These are phyloP conservation scores for Monoplex corrugatus DNA, from an alignment of 2,888 invertebrate species.

Conservation along the genomic window DNA sequence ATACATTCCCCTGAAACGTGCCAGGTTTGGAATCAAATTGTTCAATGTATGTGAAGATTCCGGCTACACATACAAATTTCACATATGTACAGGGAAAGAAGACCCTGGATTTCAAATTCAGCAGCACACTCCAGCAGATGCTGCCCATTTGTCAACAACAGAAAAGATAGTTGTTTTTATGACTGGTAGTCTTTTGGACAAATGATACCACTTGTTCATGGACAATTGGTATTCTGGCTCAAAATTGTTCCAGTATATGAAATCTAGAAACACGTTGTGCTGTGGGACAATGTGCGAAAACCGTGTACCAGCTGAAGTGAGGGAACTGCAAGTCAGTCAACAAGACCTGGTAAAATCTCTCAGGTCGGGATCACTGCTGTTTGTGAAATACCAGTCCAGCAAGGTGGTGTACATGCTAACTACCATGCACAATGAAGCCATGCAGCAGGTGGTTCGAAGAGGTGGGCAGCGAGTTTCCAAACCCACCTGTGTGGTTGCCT, in stretches of 20 bases:
- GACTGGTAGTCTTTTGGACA: background rate
- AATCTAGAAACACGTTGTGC: background rate
- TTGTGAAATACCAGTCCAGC: background rate
- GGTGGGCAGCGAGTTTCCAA: background rate
- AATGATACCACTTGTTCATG: background rate
- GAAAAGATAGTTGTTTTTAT: background rate
- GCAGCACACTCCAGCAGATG: background rate
- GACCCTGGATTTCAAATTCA: slow-evolving; percentile 34
- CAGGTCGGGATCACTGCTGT: background rate
- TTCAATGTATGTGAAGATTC: background rate
- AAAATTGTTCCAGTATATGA: background rate
- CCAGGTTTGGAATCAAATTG: slow-evolving; percentile 21
- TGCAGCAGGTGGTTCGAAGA: background rate
- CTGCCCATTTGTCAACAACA: background rate
- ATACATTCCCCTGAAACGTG: background rate
- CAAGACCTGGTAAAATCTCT: background rate
- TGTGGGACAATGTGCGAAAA: slow-evolving; percentile 28
- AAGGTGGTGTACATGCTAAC: background rate
- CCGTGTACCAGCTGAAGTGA: background rate
- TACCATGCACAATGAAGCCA: background rate
- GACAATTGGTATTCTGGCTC: slow-evolving; percentile 18
- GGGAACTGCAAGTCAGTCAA: background rate
- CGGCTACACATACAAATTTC: background rate
- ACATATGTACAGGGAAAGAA: slow-evolving; percentile 33
- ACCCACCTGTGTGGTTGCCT: slow-evolving; percentile 13